Evolutionary conservation across 2,113 vertebrate species (phyloP).

Genomic region (Melanerpes aurifrons): DNA sequence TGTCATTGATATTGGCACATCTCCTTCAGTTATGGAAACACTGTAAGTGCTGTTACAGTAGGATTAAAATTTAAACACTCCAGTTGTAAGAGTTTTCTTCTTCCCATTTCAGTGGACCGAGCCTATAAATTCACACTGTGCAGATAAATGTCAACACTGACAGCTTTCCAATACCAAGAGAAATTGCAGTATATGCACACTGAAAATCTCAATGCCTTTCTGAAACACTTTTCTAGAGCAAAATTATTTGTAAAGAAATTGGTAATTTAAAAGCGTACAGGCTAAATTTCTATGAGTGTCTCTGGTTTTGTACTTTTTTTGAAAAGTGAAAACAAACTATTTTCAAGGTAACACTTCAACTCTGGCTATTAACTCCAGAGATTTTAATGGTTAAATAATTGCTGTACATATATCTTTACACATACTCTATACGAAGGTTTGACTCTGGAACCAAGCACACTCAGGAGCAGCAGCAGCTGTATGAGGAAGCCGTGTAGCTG

Average conservation of each 20-base stretch:
- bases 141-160: not conserved
- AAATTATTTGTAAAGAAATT: slow-evolving; percentile 4
- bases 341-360: not conserved
- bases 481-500: not conserved
- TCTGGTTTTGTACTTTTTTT: not conserved
- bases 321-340: not conserved
- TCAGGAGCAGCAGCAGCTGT: not conserved
- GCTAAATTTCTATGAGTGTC: not conserved
- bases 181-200: not conserved
- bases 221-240: not conserved
- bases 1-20: not conserved
- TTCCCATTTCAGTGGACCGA: not conserved
- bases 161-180: not conserved
- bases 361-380: not conserved
- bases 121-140: not conserved
- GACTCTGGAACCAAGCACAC: not conserved
- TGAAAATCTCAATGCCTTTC: not conserved
- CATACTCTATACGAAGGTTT: not conserved
- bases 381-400: not conserved
- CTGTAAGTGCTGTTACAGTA: not conserved
- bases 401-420: not conserved
- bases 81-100: not conserved
- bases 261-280: not conserved
- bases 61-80: not conserved
- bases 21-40: not conserved